Percentiles rank a stretch among this genome's conserved stretches.
Evolutionary conservation across 2,888 invertebrate species (phyloP).

Genomic region (Steinernema scapterisci): DNA sequence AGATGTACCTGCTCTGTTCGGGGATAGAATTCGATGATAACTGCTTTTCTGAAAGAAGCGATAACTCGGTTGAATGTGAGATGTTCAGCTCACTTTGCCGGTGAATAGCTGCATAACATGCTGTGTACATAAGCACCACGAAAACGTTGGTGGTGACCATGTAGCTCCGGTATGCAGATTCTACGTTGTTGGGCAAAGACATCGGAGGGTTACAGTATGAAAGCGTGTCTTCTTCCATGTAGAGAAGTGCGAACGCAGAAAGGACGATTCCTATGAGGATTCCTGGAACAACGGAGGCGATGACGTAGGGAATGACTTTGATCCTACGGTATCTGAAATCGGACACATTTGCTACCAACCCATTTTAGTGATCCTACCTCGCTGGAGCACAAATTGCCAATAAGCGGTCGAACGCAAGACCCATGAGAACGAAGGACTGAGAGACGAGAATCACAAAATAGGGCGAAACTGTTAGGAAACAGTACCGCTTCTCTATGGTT

Average conservation of each 20-base stretch:
- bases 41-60: no score
- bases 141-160: not conserved
- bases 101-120: not conserved
- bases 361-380: not conserved
- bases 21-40: no score
- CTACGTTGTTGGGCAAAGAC: not conserved
- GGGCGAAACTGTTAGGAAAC: not conserved
- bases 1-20: not conserved
- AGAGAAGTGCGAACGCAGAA: not conserved
- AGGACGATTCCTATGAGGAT: not conserved
- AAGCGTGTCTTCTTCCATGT: not conserved
- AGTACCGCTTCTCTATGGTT: not conserved
- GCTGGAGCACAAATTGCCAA: not conserved
- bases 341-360: not conserved
- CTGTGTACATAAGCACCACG: not conserved
- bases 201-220: slow-evolving; percentile 21
- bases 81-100: not conserved
- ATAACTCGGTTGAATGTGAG: no score
- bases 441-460: slow-evolving; percentile 4
- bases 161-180: not conserved
- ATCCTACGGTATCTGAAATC: slow-evolving; percentile 5
- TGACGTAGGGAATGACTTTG: not conserved
- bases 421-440: not conserved
- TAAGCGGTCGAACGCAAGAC: not conserved
- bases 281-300: not conserved